Evolutionary conservation across 2,113 vertebrate genomes (phyloP).

Genomic region (Menura novaehollandiae): DNA sequence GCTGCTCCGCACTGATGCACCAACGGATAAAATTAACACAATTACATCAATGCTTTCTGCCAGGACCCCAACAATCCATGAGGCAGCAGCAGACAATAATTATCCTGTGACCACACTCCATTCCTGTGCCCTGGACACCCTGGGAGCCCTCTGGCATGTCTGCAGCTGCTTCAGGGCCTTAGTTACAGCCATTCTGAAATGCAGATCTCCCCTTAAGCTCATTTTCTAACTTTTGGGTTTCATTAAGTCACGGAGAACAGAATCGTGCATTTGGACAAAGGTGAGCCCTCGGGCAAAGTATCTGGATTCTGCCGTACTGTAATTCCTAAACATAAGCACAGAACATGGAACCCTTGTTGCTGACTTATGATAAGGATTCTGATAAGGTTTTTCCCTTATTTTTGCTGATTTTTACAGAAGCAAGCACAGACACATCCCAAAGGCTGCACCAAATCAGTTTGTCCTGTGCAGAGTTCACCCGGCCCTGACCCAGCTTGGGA

Average conservation of each 20-base stretch:
- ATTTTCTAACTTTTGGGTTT: background rate
- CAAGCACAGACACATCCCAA: background rate
- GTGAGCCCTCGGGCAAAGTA: background rate
- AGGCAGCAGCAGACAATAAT: background rate
- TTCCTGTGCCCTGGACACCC: background rate
- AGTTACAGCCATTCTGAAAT: background rate
- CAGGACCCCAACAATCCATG: background rate
- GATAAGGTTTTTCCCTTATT: background rate
- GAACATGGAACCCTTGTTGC: background rate
- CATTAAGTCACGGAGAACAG: background rate
- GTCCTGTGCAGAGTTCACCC: background rate
- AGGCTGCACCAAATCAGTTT: background rate
- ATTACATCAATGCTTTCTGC: background rate
- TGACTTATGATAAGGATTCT: background rate
- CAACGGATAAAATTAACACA: constrained; percentile 26
- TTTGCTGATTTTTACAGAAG: background rate
- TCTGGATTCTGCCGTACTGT: accelerated
- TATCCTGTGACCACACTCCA: background rate
- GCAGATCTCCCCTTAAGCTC: background rate
- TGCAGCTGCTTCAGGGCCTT: background rate
- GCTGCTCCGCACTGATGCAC: constrained; percentile 14
- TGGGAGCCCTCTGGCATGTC: background rate
- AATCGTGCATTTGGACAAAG: accelerated
- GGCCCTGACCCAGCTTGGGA: background rate
- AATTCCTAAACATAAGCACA: background rate